Evolutionary conservation across 92 coral and sea anemone genomes (phyloP).

Genomic region (Epizoanthus scotinus): DNA sequence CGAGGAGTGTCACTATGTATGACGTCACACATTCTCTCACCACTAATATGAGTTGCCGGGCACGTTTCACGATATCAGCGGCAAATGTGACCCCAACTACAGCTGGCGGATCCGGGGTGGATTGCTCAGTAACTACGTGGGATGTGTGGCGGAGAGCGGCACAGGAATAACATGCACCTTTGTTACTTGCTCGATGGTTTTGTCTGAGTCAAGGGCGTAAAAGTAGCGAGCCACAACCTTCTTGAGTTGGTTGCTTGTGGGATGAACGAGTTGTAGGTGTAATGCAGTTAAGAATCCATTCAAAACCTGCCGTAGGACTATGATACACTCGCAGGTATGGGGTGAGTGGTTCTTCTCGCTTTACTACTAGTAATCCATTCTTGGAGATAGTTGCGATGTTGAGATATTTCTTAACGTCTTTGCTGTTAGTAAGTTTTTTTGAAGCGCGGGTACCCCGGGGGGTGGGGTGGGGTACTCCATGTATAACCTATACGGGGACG

Average conservation of each 20-base stretch:
- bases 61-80: slow-evolving; percentile 32
- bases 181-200: slow-evolving; percentile 32
- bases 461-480: too few relatives aligned
- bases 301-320: slow-evolving; percentile 49
- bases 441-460: too few relatives aligned
- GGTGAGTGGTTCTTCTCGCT: too few relatives aligned
- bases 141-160: slow-evolving; percentile 40
- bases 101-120: slow-evolving; percentile 26
- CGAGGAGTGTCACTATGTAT: slow-evolving; percentile 27
- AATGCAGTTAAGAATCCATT: slow-evolving; percentile 49
- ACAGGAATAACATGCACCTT: slow-evolving; percentile 37
- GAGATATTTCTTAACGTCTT: too few relatives aligned
- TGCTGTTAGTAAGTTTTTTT: too few relatives aligned
- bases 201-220: slow-evolving; percentile 33
- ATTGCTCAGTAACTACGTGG: slow-evolving; percentile 12
- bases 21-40: slow-evolving; percentile 29
- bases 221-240: slow-evolving; percentile 24
- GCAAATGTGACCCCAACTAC: slow-evolving; percentile 36
- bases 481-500: too few relatives aligned
- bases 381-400: too few relatives aligned
- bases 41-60: slow-evolving; percentile 37
- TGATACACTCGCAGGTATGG: slow-evolving; percentile 2
- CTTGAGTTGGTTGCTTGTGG: slow-evolving; percentile 35
- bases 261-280: slow-evolving; percentile 45
- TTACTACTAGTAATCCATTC: too few relatives aligned